phyloP scores from a whole-genome alignment of 2,113 vertebrate species.

The Clarias gariepinus region DNA sequence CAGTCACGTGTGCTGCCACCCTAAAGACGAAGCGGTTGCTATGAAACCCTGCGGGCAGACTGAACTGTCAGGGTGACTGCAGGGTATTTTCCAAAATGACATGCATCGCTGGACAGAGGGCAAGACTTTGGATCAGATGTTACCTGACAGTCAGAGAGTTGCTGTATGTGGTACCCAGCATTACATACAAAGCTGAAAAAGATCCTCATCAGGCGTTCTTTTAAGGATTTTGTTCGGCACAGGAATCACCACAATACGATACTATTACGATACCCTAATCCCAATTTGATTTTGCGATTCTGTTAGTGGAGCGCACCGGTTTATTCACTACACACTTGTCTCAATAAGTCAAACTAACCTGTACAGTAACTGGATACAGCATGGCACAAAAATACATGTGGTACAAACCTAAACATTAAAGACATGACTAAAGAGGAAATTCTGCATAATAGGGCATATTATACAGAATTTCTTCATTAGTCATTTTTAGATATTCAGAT shows the following conservation, averaged over 20 bases:
- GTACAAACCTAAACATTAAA: not conserved
- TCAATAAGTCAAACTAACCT: not conserved
- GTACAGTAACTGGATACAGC: not conserved
- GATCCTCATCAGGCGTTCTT: not conserved
- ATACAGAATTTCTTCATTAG: too few species aligned
- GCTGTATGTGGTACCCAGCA: not conserved
- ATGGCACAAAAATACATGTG: not conserved
- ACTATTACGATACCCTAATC: too few species aligned
- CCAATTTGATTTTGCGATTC: too few species aligned
- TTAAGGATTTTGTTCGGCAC: too few species aligned
- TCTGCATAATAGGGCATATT: too few species aligned
- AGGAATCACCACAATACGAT: too few species aligned
- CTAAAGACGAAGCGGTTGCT: not conserved
- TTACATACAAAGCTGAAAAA: not conserved
- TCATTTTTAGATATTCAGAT: too few species aligned
- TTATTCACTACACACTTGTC: not conserved
- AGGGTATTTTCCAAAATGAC: conserved; percentile 25
- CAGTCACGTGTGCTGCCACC: not conserved
- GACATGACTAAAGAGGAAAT: too few species aligned
- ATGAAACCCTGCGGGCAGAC: not conserved
- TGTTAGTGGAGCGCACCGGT: not conserved
- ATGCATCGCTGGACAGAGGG: not conserved
- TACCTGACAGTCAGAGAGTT: not conserved
- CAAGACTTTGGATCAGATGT: conserved; percentile 11
- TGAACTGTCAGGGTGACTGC: not conserved